phyloP scores from a whole-genome alignment of 2,888 invertebrate species.

The Oeneis ivallda region DNA sequence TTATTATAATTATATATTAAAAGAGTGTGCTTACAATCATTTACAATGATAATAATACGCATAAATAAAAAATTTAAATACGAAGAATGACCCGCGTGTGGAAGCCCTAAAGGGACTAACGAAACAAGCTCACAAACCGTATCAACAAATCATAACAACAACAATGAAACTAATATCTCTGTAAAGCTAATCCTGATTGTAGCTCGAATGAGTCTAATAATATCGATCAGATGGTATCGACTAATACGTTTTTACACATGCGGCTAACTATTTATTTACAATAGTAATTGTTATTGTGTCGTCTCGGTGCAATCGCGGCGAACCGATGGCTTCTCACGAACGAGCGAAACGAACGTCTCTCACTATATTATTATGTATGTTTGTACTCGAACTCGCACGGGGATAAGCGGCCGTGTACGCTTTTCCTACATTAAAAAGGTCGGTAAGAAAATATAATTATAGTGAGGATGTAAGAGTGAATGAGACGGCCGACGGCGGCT shows the following conservation, averaged over 20 bases:
- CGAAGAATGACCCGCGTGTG: conserved; percentile 52
- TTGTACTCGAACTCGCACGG: conserved; percentile 77
- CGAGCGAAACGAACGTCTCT: conserved; percentile 74
- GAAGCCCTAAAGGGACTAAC: conserved; percentile 66
- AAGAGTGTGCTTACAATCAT: conserved; percentile 29
- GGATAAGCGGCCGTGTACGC: conserved; percentile 78
- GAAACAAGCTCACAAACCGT: conserved; percentile 66
- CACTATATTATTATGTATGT: conserved; percentile 70
- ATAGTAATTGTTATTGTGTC: conserved; percentile 68
- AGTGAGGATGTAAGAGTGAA: conserved; percentile 80
- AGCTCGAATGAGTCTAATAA: conserved; percentile 78
- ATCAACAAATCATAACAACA: conserved; percentile 70
- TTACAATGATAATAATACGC: conserved; percentile 24
- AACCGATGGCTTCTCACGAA: conserved; percentile 81
- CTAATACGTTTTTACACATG: conserved; percentile 71
- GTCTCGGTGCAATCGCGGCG: conserved; percentile 77
- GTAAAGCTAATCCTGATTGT: conserved; percentile 74
- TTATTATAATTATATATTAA: conserved; percentile 23
- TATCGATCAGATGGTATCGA: conserved; percentile 78
- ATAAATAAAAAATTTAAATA: conserved; percentile 33
- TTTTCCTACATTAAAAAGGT: conserved; percentile 78
- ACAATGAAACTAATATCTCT: conserved; percentile 72
- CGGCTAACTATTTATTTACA: conserved; percentile 81
- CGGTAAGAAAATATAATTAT: conserved; percentile 80
- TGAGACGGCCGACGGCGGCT: conserved; percentile 70